Evolutionary conservation across 2,797 vertebrate genomes (phyloP), one percentile per base, ranked within the genome.

Genomic region (Aselliscus stoliczkanus): DNA sequence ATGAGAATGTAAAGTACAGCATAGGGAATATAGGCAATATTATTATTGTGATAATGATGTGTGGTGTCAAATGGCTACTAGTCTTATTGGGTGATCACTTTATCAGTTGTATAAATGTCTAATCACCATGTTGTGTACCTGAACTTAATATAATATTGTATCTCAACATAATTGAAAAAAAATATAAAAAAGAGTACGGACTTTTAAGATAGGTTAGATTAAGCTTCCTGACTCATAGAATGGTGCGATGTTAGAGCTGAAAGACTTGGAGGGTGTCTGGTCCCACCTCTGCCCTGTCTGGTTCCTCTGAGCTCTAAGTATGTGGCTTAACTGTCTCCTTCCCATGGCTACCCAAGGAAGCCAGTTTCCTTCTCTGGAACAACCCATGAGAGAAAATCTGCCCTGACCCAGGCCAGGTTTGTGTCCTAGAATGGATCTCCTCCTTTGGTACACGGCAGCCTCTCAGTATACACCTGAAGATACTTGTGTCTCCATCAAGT

Each of bases 201-300:
- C 60, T 75, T 65, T 79, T 29, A 29, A 29, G 37, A 5, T 25
- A 64, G 11, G 4, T 52, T 39, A 44, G 42, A 42, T 62, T n/a
- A n/a, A 79, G 17, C 44, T 17, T 8, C 42, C 37, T 31, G 81
- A 34, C 60, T 52, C 21, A 18, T 2, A 21, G 25, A 9, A 17
- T 14, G 13, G 4, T 80, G 75, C 4, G 15, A 2, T 37, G 0
- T 15, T 69, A 25, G 4, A 37, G 37, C 1, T 34, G 23, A 39
- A 50, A 37, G 31, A 27, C 34, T 1, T 8, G 6, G 31, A 37
- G 0, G 13, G 27, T 54, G 1, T 23, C 6, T 29, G 37, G 21
- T 8, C 2, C 27, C 14, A 8, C 2, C 9, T 1, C 47, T 0
- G 0, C 20, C 12, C 2, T 7, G 1, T n/a, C 20, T 0, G 10